Evolutionary conservation across 2,888 invertebrate genomes (phyloP).

Genomic region (Strigamia maritima): DNA sequence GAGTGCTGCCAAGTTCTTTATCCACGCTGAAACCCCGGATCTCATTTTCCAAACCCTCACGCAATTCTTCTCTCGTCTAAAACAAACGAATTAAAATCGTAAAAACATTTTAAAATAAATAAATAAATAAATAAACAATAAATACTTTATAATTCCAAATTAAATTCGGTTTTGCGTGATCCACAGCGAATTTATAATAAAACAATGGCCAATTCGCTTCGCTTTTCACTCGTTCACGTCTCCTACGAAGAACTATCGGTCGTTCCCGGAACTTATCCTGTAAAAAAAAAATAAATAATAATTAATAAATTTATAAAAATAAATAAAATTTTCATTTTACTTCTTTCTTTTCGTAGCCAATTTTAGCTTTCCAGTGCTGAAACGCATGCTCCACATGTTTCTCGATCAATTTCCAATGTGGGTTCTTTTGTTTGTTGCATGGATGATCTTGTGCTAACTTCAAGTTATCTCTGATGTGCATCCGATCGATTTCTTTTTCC

Average conservation of each 20-base stretch:
- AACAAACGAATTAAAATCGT: constrained; percentile 42
- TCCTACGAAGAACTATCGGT: constrained; percentile 85
- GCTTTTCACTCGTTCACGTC: constrained; percentile 81
- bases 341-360: constrained; percentile 57
- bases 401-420: constrained; percentile 65
- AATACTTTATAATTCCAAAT: constrained; percentile 96
- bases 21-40: constrained; percentile 84
- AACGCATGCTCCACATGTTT: constrained; percentile 57
- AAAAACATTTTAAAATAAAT: background rate
- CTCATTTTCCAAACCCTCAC: constrained; percentile 88
- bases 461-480: constrained; percentile 76
- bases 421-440: constrained; percentile 64
- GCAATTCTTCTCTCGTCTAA: constrained; percentile 89
- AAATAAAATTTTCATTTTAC: constrained; percentile 35
- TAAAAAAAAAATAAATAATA: background rate
- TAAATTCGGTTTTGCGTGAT: constrained; percentile 91
- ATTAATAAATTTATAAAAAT: background rate
- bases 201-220: constrained; percentile 89
- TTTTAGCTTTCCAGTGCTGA: constrained; percentile 68
- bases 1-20: constrained; percentile 68
- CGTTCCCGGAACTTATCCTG: constrained; percentile 64
- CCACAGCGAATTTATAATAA: constrained; percentile 89
- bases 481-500: constrained; percentile 57
- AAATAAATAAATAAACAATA: constrained; percentile 42
- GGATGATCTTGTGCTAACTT: constrained; percentile 81